These are phyloP conservation scores for Lycocerus yunnanus DNA, from an alignment of 2,888 invertebrate genomes.

Conservation along the genomic window DNA sequence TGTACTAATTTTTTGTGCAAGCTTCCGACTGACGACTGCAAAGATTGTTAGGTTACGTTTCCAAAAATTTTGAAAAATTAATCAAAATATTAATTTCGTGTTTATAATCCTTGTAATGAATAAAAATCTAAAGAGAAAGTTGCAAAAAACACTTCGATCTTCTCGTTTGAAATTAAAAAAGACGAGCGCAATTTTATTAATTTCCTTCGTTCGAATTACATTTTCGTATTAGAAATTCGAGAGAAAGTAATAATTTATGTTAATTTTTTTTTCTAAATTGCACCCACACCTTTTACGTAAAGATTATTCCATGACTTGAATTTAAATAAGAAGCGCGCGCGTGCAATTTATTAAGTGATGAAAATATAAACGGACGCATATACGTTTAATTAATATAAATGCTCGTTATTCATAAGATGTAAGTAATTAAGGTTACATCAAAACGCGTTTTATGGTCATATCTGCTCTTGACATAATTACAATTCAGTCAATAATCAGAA, in stretches of 20 bases:
- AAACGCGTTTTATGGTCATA: background rate
- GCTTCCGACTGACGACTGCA: too few species aligned
- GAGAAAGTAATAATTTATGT: background rate
- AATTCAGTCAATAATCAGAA: background rate
- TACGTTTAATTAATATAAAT: background rate
- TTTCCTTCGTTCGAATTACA: background rate
- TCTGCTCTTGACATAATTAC: background rate
- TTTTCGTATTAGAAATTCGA: background rate
- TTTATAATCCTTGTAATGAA: background rate
- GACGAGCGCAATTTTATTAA: background rate
- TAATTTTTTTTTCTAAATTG: background rate
- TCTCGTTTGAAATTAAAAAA: background rate
- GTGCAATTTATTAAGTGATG: background rate
- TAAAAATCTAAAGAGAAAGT: background rate
- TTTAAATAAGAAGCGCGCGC: background rate
- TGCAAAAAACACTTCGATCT: background rate
- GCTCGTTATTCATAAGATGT: background rate
- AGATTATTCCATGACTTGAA: background rate
- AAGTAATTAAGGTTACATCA: constrained; percentile 3
- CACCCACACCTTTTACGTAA: background rate
- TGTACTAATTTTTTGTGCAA: background rate
- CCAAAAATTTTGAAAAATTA: background rate
- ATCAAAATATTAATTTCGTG: background rate
- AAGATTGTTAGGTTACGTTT: too few species aligned
- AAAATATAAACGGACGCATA: background rate